phyloP scores from a whole-genome alignment of 1,140 invertebrate species.

The Drosophila santomea region DNA sequence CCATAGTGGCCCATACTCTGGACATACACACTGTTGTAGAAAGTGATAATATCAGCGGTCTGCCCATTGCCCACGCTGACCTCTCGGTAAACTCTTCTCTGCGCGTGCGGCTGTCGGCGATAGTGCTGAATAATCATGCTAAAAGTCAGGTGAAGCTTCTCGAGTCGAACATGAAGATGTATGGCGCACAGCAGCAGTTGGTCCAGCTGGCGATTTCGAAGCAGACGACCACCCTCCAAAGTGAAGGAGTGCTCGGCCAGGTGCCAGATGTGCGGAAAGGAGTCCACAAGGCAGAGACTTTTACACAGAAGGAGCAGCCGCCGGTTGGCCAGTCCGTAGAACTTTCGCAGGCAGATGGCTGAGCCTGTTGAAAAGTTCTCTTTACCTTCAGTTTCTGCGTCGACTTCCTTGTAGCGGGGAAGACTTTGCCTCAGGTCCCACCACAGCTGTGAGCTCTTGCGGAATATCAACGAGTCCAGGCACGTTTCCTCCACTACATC shows the following conservation, averaged over 20 bases:
- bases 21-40: slow-evolving; percentile 62
- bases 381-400: slow-evolving; percentile 67
- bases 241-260: slow-evolving; percentile 96
- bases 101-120: slow-evolving; percentile 94
- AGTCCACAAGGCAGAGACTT: slow-evolving; percentile 89
- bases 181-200: slow-evolving; percentile 98
- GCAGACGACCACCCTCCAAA: slow-evolving; percentile 86
- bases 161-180: slow-evolving; percentile 96
- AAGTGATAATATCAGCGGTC: slow-evolving; percentile 49
- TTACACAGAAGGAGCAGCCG: slow-evolving; percentile 95
- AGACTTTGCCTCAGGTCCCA: slow-evolving; percentile 86
- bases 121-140: slow-evolving; percentile 97
- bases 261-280: slow-evolving; percentile 95
- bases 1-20: slow-evolving; percentile 39
- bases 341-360: slow-evolving; percentile 86
- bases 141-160: slow-evolving; percentile 87
- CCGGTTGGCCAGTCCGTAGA: slow-evolving; percentile 95
- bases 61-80: slow-evolving; percentile 87
- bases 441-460: slow-evolving; percentile 94
- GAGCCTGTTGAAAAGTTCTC: slow-evolving; percentile 26
- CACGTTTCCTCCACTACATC: slow-evolving; percentile 97
- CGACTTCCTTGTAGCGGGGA: slow-evolving; percentile 88
- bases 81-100: slow-evolving; percentile 94
- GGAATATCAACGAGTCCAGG: slow-evolving; percentile 96
- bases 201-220: slow-evolving; percentile 96